Conservation (phyloP, 2,113 vertebrate species). For the Sula dactylatra region DNA sequence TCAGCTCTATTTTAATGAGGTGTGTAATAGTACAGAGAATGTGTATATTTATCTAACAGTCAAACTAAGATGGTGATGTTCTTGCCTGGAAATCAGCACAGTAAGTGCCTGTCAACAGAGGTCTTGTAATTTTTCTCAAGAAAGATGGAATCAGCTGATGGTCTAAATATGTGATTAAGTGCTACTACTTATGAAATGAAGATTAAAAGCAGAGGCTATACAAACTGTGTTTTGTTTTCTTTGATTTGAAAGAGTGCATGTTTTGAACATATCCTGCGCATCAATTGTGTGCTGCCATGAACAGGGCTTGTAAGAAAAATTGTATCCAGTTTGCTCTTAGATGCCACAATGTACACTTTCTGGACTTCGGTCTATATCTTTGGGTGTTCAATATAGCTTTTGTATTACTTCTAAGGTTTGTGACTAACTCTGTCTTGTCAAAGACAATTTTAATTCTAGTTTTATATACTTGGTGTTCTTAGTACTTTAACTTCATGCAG, state of each 20-base stretch:
- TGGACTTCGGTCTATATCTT: neutral
- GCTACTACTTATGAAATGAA: neutral
- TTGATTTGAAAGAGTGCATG: neutral
- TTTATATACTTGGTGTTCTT: neutral
- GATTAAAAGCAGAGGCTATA: neutral
- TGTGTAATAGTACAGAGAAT: neutral
- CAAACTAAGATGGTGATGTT: neutral
- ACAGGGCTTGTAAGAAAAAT: neutral
- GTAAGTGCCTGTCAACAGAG: neutral
- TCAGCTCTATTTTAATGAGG: neutral
- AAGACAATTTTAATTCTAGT: neutral
- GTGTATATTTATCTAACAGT: neutral
- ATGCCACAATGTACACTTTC: neutral
- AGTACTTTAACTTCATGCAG: neutral
- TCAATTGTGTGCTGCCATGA: neutral
- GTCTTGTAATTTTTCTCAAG: neutral
- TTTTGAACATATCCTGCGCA: neutral
- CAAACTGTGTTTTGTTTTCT: neutral
- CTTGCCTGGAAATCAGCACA: neutral
- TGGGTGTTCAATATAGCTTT: neutral
- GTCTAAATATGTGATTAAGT: neutral
- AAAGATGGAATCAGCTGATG: neutral
- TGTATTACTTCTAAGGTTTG: neutral
- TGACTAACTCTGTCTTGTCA: neutral
- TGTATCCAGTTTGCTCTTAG: neutral